phyloP scores from a whole-genome alignment of 2,888 invertebrate genomes.

The Eurytoma californica region DNA sequence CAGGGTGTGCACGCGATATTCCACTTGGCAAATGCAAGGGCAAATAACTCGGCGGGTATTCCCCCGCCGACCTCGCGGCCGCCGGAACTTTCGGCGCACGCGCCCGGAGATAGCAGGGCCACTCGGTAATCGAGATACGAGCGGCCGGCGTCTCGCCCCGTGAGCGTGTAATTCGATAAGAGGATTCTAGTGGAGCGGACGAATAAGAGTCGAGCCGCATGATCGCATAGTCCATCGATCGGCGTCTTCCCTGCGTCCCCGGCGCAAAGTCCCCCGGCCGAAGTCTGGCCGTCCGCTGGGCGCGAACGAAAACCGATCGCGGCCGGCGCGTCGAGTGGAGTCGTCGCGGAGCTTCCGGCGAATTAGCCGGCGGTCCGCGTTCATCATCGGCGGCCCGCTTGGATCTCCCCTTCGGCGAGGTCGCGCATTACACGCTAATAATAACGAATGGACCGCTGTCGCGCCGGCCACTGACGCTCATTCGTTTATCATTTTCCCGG shows the following conservation, averaged over 20 bases:
- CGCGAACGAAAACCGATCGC: neutral
- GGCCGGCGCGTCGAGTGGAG: constrained; percentile 62
- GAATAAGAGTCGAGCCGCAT: constrained; percentile 26
- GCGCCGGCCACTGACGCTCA: constrained; percentile 49
- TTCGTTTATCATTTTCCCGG: constrained; percentile 5
- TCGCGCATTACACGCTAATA: constrained; percentile 17
- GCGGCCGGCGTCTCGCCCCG: neutral
- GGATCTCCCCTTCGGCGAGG: no score
- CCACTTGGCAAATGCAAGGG: constrained; percentile 6
- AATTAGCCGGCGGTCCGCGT: constrained; percentile 69
- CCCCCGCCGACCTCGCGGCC: neutral
- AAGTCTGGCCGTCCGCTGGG: neutral
- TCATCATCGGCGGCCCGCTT: constrained; percentile 62
- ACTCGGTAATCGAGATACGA: constrained; percentile 35
- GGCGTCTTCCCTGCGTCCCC: no score
- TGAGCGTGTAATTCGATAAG: constrained; percentile 32
- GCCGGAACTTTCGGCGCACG: constrained; percentile 16
- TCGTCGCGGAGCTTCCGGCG: constrained; percentile 65
- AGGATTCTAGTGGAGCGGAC: constrained; percentile 11
- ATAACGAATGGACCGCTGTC: constrained; percentile 22
- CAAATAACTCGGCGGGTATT: neutral
- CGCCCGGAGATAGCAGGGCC: neutral
- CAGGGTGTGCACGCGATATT: no score
- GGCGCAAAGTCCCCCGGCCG: no score
- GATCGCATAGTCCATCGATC: constrained; percentile 25